These are phyloP conservation scores for Lycocorax pyrrhopterus DNA, from an alignment of 2,113 vertebrate species.

Conservation along the genomic window DNA sequence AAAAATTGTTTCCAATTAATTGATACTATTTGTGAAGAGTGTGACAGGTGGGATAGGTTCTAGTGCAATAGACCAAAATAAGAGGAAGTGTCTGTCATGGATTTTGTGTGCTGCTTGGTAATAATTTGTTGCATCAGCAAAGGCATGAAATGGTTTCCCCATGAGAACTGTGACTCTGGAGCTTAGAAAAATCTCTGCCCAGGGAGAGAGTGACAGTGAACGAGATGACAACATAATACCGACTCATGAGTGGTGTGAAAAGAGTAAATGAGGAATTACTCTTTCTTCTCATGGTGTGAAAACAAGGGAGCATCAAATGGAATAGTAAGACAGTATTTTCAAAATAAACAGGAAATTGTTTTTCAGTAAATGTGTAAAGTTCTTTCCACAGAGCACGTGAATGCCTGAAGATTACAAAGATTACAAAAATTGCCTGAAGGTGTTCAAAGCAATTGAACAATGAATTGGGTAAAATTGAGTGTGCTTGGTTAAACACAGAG, in stretches of 20 bases:
- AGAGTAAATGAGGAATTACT: background rate
- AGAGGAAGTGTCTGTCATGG: background rate
- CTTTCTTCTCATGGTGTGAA: background rate
- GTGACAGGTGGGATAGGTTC: background rate
- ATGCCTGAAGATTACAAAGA: background rate
- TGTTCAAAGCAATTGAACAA: background rate
- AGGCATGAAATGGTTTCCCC: background rate
- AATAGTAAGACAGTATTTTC: background rate
- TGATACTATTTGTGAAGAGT: background rate
- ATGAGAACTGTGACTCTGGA: background rate
- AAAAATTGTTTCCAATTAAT: background rate
- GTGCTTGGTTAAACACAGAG: background rate
- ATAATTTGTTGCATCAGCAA: background rate
- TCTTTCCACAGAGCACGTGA: background rate
- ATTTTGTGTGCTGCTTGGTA: background rate
- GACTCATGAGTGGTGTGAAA: background rate
- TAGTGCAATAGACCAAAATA: background rate
- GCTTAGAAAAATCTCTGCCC: background rate
- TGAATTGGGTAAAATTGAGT: background rate
- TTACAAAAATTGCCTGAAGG: background rate
- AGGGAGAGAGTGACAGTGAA: background rate
- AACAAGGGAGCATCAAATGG: background rate
- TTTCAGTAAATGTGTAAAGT: background rate
- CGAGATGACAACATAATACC: background rate
- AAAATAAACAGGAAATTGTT: background rate